Base-by-base conservation (phyloP, 2,888 invertebrate genomes). In the Meteorus colon region DNA sequence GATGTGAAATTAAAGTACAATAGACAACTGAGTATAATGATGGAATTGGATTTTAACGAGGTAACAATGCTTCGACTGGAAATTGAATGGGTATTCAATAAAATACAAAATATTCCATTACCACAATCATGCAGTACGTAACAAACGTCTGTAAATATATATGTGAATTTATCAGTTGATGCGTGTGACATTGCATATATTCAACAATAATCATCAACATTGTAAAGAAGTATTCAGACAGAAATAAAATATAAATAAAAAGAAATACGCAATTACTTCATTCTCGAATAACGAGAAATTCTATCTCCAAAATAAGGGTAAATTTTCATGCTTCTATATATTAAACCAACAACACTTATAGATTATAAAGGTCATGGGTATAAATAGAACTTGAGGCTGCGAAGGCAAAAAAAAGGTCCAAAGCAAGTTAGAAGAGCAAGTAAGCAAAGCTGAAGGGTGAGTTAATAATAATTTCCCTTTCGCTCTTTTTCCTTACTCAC, bases 291-390 rank as follows among this genome's bases (percentile, higher is more conserved):
- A 29, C 62, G 31, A 62, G n/a, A 10, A 41, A 41, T 62, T 5
- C n/a, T 16, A 29, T 62, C 31, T 62, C 10, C 31, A 62, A n/a
- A 29, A 10, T 14, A 3, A 4, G 31, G 31, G 14, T 31, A 31
- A 62, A 62, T 62, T 31, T 10, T 62, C n/a, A 62, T 62, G 31
- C 62, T 62, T 1, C n/a, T 31, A 3, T 29, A 62, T 62, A 29
- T 62, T 55, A 55, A 55, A 29, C 59, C 59, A 60, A 31, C 31
- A 62, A 62, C 62, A 62, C 29, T 62, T 62, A 29, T 62, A 14
- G 2, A 62, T 29, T 14, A 62, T 62, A 19, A 55, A 55, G 55
- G 55, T 55, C 55, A 55, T 19, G n/a, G 19, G 19, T 55, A 55
- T 55, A 55, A 55, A 55, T 55, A 55, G n/a, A 55, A 24, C 55